A percentile compares a stretch with the other conserved stretches of the same genome.
Conservation (phyloP, 2,797 vertebrate genomes). For the Amblyraja radiata region DNA sequence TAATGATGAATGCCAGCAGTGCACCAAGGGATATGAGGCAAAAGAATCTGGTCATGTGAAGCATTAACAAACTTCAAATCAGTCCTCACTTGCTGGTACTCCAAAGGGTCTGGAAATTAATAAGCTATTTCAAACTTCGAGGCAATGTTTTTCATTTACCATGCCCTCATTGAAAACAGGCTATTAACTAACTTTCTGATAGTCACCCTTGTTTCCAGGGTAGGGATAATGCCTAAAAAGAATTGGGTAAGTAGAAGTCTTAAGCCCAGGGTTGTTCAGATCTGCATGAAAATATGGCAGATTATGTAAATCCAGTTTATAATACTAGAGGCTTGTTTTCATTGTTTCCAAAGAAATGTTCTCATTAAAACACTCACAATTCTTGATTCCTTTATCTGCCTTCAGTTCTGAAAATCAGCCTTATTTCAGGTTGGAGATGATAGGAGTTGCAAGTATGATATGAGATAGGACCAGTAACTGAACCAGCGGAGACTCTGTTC, state of each 20-base stretch:
- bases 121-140: not conserved
- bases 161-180: not conserved
- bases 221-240: not conserved
- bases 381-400: not conserved
- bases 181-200: not conserved
- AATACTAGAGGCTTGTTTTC: not conserved
- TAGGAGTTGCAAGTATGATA: not conserved
- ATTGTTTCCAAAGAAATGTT: not conserved
- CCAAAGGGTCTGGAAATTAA: not conserved
- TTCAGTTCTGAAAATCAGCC: not conserved
- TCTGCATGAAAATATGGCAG: not conserved
- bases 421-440: not conserved
- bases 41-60: conserved; percentile 33
- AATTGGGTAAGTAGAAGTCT: not conserved
- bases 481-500: not conserved
- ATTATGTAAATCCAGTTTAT: not conserved
- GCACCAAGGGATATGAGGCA: conserved; percentile 43
- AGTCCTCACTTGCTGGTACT: not conserved
- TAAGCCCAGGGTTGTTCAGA: conserved; percentile 18
- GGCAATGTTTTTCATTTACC: not conserved
- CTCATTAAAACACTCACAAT: not conserved
- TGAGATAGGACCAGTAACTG: not conserved
- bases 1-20: conserved; percentile 55
- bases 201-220: too few species aligned
- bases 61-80: conserved; percentile 40